Percentiles rank a stretch among this genome's conserved stretches.
Conservation (phyloP, 1,140 invertebrate species). For the Carposina sasakii region DNA sequence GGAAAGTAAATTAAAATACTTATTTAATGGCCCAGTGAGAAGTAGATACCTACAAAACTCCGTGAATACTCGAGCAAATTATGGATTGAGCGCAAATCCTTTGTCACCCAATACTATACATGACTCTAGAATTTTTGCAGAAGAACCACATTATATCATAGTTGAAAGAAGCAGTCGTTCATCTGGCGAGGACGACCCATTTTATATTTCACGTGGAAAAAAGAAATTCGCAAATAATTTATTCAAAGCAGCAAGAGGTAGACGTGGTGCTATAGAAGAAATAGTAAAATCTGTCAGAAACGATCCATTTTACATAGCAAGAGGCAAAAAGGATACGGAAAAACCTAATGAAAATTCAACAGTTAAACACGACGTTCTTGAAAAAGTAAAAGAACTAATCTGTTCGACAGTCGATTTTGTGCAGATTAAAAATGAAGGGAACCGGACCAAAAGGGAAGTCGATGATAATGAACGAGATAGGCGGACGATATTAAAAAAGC, state of each 20-base stretch:
- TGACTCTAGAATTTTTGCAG: constrained; percentile 54
- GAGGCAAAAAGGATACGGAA: constrained; percentile 49
- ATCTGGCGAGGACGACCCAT: constrained; percentile 58
- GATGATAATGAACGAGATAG: constrained; percentile 50
- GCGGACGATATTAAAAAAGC: constrained; percentile 54
- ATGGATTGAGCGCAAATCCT: constrained; percentile 18
- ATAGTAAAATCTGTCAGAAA: constrained; percentile 57
- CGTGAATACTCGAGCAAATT: constrained; percentile 8
- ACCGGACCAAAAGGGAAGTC: constrained; percentile 44
- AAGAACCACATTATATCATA: constrained; percentile 60
- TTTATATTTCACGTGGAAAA: constrained; percentile 58
- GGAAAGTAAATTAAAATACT: constrained; percentile 38
- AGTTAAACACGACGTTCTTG: constrained; percentile 23
- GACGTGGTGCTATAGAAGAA: constrained; percentile 57
- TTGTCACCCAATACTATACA: constrained; percentile 41
- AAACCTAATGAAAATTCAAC: constrained; percentile 31
- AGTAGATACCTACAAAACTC: constrained; percentile 18
- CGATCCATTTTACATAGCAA: constrained; percentile 62
- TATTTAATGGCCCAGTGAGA: constrained; percentile 32
- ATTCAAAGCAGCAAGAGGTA: constrained; percentile 33
- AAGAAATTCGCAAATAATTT: constrained; percentile 35
- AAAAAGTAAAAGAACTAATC: constrained; percentile 49
- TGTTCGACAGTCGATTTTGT: constrained; percentile 49
- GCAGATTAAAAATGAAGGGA: constrained; percentile 26
- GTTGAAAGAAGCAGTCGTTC: constrained; percentile 56